Percentiles rank a stretch among this genome's conserved stretches.
Evolutionary conservation across 2,113 vertebrate species (phyloP).

Genomic region (Narcine bancroftii): DNA sequence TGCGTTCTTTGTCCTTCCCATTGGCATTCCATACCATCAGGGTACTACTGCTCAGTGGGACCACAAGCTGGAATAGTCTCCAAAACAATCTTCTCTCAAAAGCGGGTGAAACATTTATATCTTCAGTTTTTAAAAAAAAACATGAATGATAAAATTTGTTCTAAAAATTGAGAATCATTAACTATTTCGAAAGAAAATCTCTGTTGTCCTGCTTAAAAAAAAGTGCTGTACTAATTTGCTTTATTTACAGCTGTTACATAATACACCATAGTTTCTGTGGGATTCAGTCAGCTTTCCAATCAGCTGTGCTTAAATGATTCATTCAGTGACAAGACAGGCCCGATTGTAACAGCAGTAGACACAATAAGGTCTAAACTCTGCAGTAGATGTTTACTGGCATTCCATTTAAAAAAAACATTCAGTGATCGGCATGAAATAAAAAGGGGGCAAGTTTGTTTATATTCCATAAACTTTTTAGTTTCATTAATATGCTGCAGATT

Average conservation of each 20-base stretch:
- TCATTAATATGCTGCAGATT: neutral
- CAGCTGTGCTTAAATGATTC: slow-evolving; percentile 43
- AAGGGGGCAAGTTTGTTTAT: slow-evolving; percentile 8
- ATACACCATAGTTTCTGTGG: slow-evolving; percentile 42
- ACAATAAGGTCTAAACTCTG: slow-evolving; percentile 51
- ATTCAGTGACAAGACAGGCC: slow-evolving; percentile 47
- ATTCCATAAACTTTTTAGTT: neutral
- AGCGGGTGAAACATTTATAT: neutral
- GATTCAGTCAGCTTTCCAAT: slow-evolving; percentile 44
- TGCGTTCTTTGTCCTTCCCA: slow-evolving; percentile 67
- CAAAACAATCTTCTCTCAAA: slow-evolving; percentile 42
- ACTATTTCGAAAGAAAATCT: neutral
- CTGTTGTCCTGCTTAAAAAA: neutral
- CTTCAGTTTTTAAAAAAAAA: neutral
- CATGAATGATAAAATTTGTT: neutral
- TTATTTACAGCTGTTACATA: slow-evolving; percentile 43
- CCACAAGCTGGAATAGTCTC: slow-evolving; percentile 51
- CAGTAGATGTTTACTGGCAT: slow-evolving; percentile 45
- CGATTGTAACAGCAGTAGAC: slow-evolving; percentile 51
- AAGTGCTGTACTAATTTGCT: slow-evolving; percentile 22
- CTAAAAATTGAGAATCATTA: neutral
- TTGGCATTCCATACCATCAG: slow-evolving; percentile 59
- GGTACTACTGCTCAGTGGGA: slow-evolving; percentile 61
- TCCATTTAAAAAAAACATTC: slow-evolving; percentile 40
- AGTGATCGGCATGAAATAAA: slow-evolving; percentile 15